Evolutionary conservation across 2,797 vertebrate genomes (phyloP), one percentile per base, ranked within the genome.

Genomic region (Martes flavigula): DNA sequence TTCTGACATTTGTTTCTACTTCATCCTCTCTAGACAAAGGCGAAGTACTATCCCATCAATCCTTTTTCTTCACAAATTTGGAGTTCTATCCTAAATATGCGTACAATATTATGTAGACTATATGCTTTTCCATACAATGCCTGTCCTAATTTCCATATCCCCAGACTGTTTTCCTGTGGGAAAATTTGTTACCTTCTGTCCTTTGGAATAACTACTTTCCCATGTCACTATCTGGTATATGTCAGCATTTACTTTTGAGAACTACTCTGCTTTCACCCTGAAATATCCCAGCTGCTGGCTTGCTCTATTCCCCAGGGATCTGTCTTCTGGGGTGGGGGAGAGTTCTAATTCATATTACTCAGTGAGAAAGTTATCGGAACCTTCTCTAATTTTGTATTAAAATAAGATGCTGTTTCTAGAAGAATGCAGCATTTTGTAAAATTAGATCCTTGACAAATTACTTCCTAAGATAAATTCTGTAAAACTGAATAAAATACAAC

Each of bases 241-340:
- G 64, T 95, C 77, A 90, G 72, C 64, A 90, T 70, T 97, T 77
- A n/a, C 83, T 89, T 60, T 82, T 70, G 70, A 90, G 77, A 88
- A 72, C 38, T 72, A 27, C 66, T 83, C 35, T 95, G 83, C 35
- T 14, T 91, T 83, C 13, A 73, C 58, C 20, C 17, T 87, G 48
- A 92, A 75, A 25, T 89, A 87, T 40, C 25, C 48, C 46, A 96
- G 81, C 27, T 81, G 38, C 46, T 97, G 40, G 8, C 62, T 90
- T 35, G 8, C 21, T 97, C 10, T 91, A 6, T 87, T 93, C 10
- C 68, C 9, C 8, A 27, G 38, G 40, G 7, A 94, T 90, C 30
- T 94, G n/a, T 62, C 64, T 91, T 23, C 7, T 88, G n/a, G n/a
- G 13, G 56, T 32, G 5, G 27, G 27, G 60, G 60, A 6, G 6